A percentile compares a stretch with the other conserved stretches of the same genome.
Evolutionary conservation across 2,888 invertebrate genomes (phyloP).

Genomic region (Slavum lentiscoides): DNA sequence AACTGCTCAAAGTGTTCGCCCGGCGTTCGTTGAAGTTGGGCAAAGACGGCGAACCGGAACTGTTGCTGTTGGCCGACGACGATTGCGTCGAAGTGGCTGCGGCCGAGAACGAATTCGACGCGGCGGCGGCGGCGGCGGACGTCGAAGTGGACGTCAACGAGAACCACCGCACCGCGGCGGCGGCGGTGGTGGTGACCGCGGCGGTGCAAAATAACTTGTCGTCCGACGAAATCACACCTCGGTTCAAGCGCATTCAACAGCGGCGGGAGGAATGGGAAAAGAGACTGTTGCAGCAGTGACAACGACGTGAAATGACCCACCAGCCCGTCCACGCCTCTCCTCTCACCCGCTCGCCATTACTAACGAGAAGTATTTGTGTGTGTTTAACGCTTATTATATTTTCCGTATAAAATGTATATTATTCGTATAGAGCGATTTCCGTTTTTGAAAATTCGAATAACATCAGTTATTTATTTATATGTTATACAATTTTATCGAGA

Average conservation of each 20-base stretch:
- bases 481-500: too few relatives aligned
- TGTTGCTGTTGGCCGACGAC: conserved; percentile 58
- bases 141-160: conserved; percentile 41
- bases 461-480: too few relatives aligned
- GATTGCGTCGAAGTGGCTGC: background rate
- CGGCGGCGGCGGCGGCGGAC: conserved; percentile 33
- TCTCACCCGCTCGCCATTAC: background rate
- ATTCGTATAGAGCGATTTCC: background rate
- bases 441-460: background rate
- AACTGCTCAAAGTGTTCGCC: conserved; percentile 80
- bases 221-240: conserved; percentile 55
- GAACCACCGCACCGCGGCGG: conserved; percentile 28
- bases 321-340: background rate
- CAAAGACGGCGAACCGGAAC: conserved; percentile 66
- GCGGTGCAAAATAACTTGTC: background rate
- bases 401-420: background rate
- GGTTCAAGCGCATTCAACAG: conserved; percentile 75
- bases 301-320: conserved; percentile 58
- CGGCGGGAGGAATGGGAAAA: conserved; percentile 79
- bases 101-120: too few relatives aligned
- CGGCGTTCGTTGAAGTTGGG: conserved; percentile 79
- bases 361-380: background rate
- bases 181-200: background rate
- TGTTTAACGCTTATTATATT: background rate
- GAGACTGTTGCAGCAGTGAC: conserved; percentile 67